Base-by-base conservation (phyloP, 2,797 vertebrate species). In the Petrocephalus schoutedeni region DNA sequence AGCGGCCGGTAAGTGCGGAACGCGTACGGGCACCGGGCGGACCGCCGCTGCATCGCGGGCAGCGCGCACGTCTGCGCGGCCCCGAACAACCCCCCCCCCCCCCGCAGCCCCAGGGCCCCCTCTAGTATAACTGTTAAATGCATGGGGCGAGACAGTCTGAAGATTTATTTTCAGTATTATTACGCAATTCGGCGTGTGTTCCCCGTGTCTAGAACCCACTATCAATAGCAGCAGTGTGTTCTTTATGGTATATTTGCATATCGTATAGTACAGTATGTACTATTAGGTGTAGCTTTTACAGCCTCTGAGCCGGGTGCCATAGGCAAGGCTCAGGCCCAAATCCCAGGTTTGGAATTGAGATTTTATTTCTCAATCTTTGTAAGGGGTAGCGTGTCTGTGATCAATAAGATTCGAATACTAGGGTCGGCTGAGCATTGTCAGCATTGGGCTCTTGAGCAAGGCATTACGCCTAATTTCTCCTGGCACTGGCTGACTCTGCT, bases 1-100 rank as follows among this genome's bases (percentile, higher is more conserved):
- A 12, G 93, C 93, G 0, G 87, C 93, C 0, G 95, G 96, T 96
- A 89, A 92, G 94, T 89, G 64, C 28, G 10, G 28, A 28, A 23
- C 49, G 49, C 23, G 10, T 67, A 10, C 28, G 64, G 41, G 4
- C n/a, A 19, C 41, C 6, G 41, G 45, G 45, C 19, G 9, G 14
- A 49, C 36, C 77, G 41, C 19, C 4, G 41, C 77, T 45, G 21
- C 32, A 49, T 16, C 45, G 2, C 12, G 4, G 77, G n/a, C 16
- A 9, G 45, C 10, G 28, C 9, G 61, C 10, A 12, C 21, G 23
- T 23, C 23, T 67, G 61, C 61, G 61, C 61, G 28, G 61, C 12
- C 61, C 28, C 28, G 0, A 0, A 28, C 28, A 0, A 0, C 28
- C 28, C 28, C 28, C 28, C 28, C 28, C 28, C 28, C 28, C 28